Base-by-base conservation (phyloP, 2,888 invertebrate species). In the Caenorhabditis sp. region DNA sequence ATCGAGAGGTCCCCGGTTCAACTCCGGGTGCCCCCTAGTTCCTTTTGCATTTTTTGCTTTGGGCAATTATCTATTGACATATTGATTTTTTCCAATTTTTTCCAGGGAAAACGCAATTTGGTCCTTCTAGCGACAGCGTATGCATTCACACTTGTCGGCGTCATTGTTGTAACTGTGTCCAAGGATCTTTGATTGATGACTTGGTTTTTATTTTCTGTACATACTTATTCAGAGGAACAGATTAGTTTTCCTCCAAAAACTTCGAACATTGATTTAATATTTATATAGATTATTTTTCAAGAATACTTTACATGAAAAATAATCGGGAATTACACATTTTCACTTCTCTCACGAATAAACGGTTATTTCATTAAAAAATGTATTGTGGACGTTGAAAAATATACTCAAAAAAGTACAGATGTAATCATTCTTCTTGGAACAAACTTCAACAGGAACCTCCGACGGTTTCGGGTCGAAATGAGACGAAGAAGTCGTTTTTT, bases 1-100 rank as follows among this genome's bases (percentile, higher is more conserved):
- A 89, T 89, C 89, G 89, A 89, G 89, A 89, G 89, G 89, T 89
- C 89, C 85, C 87, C 83, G 89, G 89, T 88, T 89, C 88, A 89
- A 89, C 77, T 88, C 88, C 88, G 85, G 83, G 85, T 84, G 84
- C 85, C 84, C 86, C 84, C 86, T 87, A 84, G 32, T 68, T 69
- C 62, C 71, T 85, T 81, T 82, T 72, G 47, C 5, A 1, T 18
- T 6, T 35, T 58, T 56, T 11, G 18, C 47, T 47, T 47, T 24
- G 11, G 1, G 13, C 6, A 51, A 24, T 24, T 22, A 40, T 28
- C n/a, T n/a, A n/a, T n/a, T n/a, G n/a, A n/a, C n/a, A n/a, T n/a
- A n/a, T n/a, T n/a, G n/a, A n/a, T n/a, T n/a, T n/a, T n/a, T n/a
- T n/a, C n/a, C n/a, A n/a, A 8, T 0, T 6, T 18, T 24, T 77